Conservation (phyloP, 1,140 invertebrate species). For the Hylyphantes graminicola region DNA sequence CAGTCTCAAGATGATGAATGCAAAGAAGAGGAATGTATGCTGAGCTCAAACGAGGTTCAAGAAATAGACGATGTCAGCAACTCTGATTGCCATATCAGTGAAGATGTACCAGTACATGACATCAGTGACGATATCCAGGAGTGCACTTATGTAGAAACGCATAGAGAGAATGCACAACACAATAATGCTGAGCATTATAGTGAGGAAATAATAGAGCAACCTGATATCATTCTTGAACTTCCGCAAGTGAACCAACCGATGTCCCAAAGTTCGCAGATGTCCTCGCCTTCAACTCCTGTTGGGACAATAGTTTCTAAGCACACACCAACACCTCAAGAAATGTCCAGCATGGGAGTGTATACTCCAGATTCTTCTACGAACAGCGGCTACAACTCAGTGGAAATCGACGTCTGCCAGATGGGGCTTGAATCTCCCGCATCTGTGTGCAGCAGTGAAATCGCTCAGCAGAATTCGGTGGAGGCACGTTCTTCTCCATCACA, state of each 20-base stretch:
- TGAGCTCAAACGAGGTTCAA: conserved; percentile 40
- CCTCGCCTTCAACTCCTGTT: conserved; percentile 44
- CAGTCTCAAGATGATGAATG: conserved; percentile 34
- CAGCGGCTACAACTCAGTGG: conserved; percentile 79
- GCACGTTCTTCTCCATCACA: conserved; percentile 70
- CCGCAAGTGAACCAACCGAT: conserved; percentile 52
- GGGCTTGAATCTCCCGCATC: conserved; percentile 87
- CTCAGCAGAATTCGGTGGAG: conserved; percentile 73
- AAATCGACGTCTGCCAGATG: conserved; percentile 84
- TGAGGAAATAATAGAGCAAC: conserved; percentile 48
- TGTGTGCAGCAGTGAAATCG: conserved; percentile 83
- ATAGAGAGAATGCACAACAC: conserved; percentile 33
- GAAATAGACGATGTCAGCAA: conserved; percentile 43
- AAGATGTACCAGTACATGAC: conserved; percentile 30
- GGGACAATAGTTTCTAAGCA: conserved; percentile 48
- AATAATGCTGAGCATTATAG: conserved; percentile 21
- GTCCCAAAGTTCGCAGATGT: conserved; percentile 41
- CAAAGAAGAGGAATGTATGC: conserved; percentile 43
- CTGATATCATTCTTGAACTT: conserved; percentile 48
- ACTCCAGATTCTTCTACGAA: conserved; percentile 86
- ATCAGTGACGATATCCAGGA: conserved; percentile 46
- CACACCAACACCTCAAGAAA: conserved; percentile 65
- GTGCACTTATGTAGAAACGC: conserved; percentile 29
- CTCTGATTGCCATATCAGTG: conserved; percentile 35
- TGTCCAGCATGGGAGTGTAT: conserved; percentile 83